Conservation (phyloP, 1,140 invertebrate genomes). For the Drosophila lowei region DNA sequence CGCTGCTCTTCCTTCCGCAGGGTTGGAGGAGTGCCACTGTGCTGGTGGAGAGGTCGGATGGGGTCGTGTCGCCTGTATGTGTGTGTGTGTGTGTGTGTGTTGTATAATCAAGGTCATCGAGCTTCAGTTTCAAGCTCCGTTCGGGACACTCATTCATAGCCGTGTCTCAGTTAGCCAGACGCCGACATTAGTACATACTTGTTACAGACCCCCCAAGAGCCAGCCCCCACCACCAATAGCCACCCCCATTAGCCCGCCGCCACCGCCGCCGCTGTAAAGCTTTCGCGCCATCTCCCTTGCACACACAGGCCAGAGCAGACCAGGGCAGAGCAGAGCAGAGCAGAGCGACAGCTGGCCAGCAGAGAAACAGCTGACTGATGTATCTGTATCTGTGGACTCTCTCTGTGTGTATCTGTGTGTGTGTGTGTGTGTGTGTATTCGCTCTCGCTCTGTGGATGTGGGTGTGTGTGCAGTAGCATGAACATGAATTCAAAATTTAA, state of each 20-base stretch:
- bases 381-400: conserved; percentile 37
- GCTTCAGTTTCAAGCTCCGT: conserved; percentile 51
- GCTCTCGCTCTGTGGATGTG: conserved; percentile 9
- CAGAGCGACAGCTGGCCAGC: conserved; percentile 59
- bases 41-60: conserved; percentile 1
- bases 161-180: conserved; percentile 76
- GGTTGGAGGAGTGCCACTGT: conserved; percentile 35
- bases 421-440: conserved; percentile 16
- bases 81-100: conserved; percentile 40
- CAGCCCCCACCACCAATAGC: background rate
- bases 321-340: conserved; percentile 6
- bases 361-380: conserved; percentile 71
- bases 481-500: conserved; percentile 82
- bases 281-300: conserved; percentile 67
- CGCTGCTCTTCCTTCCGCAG: conserved; percentile 34
- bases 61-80: background rate
- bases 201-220: conserved; percentile 31
- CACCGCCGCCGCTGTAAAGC: conserved; percentile 35
- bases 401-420: conserved; percentile 21
- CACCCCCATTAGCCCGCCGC: conserved; percentile 2
- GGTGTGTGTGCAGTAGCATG: conserved; percentile 35
- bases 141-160: conserved; percentile 61
- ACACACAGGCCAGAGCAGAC: conserved; percentile 18
- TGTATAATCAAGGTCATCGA: conserved; percentile 78
- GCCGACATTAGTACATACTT: conserved; percentile 72